Evolutionary conservation across 2,797 vertebrate genomes (phyloP), one percentile per base, ranked within the genome.

Genomic region (Lerista edwardsae): DNA sequence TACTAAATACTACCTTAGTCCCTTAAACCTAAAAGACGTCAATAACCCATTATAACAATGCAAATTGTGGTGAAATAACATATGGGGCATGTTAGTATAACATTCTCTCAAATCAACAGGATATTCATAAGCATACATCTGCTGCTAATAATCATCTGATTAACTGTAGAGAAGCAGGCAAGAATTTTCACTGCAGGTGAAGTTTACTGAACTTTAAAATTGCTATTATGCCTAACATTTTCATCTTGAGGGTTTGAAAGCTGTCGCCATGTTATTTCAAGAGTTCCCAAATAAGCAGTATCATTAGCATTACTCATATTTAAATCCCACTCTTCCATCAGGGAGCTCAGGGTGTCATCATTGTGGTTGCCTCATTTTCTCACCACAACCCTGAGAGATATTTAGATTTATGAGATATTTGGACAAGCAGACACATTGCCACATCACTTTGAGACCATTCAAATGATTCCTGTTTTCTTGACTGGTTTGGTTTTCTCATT

Each of bases 11-110:
- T 93, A 95, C 94, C 39, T 96, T 96, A 96, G 97, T 97, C 96
- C 96, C 95, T 97, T 97, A 97, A 98, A 98, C 97, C 96, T 96
- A 96, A 97, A 97, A 96, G 96, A 96, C 96, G 96, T 99, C 98
- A 97, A 99, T 99, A 99, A 97, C 96, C 97, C 97, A 98, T 98
- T 99, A 99, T 97, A 98, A 97, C 97, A 97, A 99, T 98, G 97
- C 97, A 98, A 97, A 99, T 98, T 97, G 96, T 97, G 97, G 95
- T 96, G 94, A 97, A 97, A 97, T 97, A 97, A 97, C 94, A 96
- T 93, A 94, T 94, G 88, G 90, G 96, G 96, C 96, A 96, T 97
- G 95, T 97, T 95, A 94, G 96, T 97, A 96, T 96, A 96, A 96
- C 95, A 95, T 94, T 94, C 94, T 96, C 94, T 96, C 94, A 94